Evolutionary conservation across 2,113 vertebrate genomes (phyloP).

Genomic region (Neogobius melanostomus): DNA sequence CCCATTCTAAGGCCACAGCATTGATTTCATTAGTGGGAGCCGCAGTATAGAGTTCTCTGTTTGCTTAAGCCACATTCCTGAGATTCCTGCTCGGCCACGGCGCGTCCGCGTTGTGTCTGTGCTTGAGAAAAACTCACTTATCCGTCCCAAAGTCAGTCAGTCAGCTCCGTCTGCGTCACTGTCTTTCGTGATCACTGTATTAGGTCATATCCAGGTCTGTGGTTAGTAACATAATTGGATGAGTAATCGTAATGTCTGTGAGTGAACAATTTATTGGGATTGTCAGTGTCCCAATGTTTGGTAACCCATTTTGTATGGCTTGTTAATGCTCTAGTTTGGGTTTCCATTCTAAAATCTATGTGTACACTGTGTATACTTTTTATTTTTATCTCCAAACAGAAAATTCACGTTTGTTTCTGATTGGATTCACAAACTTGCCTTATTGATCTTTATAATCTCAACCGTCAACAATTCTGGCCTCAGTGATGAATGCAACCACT

Average conservation of each 20-base stretch:
- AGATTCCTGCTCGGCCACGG: constrained; percentile 68
- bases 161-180: constrained; percentile 3
- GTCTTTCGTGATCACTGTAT: not conserved
- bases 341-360: no score
- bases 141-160: constrained; percentile 19
- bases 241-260: not conserved
- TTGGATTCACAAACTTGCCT: no score
- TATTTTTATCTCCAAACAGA: no score
- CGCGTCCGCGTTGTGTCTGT: constrained; percentile 59
- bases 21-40: constrained; percentile 66
- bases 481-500: no score
- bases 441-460: no score
- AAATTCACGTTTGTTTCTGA: no score
- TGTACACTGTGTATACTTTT: no score
- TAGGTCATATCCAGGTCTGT: not conserved
- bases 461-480: no score
- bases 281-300: not conserved
- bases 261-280: not conserved
- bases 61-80: constrained; percentile 78
- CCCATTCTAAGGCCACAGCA: constrained; percentile 51
- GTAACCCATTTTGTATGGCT: no score
- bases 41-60: constrained; percentile 66
- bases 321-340: no score
- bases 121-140: constrained; percentile 43
- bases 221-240: not conserved